These are phyloP conservation scores for Dasypolia templi DNA, from an alignment of 2,888 invertebrate species.

Conservation along the genomic window DNA sequence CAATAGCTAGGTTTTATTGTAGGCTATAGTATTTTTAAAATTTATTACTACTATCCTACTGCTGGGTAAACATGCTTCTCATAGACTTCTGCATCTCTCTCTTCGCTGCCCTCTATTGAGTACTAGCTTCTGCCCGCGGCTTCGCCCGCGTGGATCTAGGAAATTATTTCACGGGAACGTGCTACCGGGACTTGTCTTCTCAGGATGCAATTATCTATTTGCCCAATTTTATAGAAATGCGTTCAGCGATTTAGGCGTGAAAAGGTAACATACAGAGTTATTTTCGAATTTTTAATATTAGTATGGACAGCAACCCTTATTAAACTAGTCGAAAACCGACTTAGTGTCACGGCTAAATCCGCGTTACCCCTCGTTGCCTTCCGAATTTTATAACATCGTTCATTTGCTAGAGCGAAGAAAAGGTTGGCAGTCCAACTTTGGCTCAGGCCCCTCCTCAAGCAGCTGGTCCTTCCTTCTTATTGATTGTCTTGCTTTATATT, in stretches of 20 bases:
- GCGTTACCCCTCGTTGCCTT: neutral
- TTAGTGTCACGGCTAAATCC: neutral
- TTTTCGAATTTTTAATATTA: no score
- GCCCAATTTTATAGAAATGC: no score
- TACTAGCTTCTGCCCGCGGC: no score
- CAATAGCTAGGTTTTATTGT: neutral
- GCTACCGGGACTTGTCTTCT: no score
- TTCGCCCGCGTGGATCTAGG: no score
- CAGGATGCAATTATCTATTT: no score
- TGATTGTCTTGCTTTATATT: neutral
- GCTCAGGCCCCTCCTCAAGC: neutral
- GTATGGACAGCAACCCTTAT: no score
- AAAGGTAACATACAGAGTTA: no score
- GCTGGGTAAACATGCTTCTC: neutral
- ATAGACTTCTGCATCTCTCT: neutral
- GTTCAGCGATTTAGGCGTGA: no score
- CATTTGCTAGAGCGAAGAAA: neutral
- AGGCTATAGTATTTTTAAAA: neutral
- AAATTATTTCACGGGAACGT: no score
- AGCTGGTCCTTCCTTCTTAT: neutral
- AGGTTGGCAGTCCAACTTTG: neutral
- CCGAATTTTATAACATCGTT: neutral
- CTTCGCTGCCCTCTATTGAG: neutral
- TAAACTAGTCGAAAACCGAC: neutral
- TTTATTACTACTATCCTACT: neutral